phyloP scores from a whole-genome alignment of 2,113 vertebrate species.

The Cyprinodon tularosa region DNA sequence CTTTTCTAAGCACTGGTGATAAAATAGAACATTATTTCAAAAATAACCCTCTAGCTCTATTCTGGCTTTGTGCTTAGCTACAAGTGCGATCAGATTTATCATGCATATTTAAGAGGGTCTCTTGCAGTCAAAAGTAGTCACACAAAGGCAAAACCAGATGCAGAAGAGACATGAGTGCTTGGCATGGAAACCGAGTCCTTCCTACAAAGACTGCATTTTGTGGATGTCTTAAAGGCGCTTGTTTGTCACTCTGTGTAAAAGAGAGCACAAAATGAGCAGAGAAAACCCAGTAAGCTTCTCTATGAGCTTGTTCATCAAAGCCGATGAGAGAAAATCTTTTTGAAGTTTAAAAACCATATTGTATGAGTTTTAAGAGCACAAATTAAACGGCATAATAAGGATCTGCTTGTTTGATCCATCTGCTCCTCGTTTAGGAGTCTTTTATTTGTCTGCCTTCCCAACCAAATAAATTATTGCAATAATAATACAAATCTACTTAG shows the following conservation, averaged over 20 bases:
- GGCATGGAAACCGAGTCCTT: constrained; percentile 40
- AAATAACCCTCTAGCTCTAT: not conserved
- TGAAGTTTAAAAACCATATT: constrained; percentile 13
- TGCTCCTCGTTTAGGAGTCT: constrained; percentile 4
- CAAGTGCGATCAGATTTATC: not conserved
- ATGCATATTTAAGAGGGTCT: not conserved
- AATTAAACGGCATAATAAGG: constrained; percentile 25
- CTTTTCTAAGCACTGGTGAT: too few species aligned
- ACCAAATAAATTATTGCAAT: constrained; percentile 18
- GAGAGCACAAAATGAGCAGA: constrained; percentile 1
- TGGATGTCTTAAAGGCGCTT: not conserved
- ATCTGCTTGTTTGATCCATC: constrained; percentile 10
- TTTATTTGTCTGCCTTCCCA: constrained; percentile 15
- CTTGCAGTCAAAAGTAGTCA: not conserved
- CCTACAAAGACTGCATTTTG: not conserved
- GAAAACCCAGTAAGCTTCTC: constrained; percentile 13
- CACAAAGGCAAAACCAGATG: constrained; percentile 9
- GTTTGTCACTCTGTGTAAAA: not conserved
- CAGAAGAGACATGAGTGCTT: constrained; percentile 33
- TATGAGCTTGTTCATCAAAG: constrained; percentile 24
- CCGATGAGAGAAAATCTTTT: constrained; percentile 20
- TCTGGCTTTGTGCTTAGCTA: not conserved
- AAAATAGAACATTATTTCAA: too few species aligned
- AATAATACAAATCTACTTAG: constrained; percentile 30
- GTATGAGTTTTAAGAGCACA: not conserved